Percentiles rank a stretch among this genome's conserved stretches.
Conservation (phyloP, 2,797 vertebrate species). For the Hemibagrus guttatus region DNA sequence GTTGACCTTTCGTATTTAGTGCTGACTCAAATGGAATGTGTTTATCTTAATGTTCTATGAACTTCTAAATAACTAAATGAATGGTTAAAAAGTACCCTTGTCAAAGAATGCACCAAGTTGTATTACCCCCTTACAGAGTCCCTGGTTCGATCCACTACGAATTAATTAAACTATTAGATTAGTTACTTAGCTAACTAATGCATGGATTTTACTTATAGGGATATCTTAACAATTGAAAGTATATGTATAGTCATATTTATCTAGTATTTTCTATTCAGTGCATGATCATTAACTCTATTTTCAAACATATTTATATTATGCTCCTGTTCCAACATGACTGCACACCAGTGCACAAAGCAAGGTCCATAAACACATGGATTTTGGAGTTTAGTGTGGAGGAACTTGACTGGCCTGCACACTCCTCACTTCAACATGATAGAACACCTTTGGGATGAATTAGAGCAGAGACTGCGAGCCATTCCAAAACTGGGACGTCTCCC, state of each 20-base stretch:
- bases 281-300: neutral
- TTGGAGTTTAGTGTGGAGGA: too few species aligned
- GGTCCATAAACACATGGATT: too few species aligned
- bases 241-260: neutral
- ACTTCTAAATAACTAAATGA: neutral
- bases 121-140: neutral
- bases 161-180: neutral
- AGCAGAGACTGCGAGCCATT: too few species aligned
- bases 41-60: neutral
- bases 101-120: neutral
- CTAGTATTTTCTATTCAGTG: neutral
- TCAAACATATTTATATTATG: neutral
- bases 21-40: neutral
- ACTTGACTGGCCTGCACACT: too few species aligned
- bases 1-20: neutral
- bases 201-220: neutral
- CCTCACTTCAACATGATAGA: too few species aligned
- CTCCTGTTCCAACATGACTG: too few species aligned
- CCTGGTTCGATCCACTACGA: neutral
- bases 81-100: neutral
- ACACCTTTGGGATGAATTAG: too few species aligned
- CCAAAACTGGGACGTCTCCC: too few species aligned
- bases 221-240: neutral
- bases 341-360: too few species aligned
- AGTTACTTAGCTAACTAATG: neutral